phyloP scores from a whole-genome alignment of 2,888 invertebrate species.

The Psylliodes chrysocephalus region DNA sequence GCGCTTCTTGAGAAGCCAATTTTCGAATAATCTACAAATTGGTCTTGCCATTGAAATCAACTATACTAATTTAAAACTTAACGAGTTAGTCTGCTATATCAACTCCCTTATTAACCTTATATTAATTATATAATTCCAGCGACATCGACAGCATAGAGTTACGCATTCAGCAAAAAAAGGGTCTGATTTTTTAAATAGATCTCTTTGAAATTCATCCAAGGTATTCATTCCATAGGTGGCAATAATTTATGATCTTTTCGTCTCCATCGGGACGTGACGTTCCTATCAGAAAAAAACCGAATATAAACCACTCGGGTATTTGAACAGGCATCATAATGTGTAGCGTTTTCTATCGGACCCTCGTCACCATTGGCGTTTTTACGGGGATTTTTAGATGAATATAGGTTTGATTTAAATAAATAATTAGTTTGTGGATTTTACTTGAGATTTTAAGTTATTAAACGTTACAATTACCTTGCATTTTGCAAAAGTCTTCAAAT shows the following conservation, averaged over 20 bases:
- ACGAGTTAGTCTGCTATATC: no score
- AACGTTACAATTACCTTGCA: no score
- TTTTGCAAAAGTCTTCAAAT: no score
- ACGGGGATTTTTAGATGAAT: neutral
- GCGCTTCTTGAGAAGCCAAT: no score
- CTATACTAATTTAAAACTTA: no score
- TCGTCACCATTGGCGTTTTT: conserved; percentile 2
- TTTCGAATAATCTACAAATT: no score
- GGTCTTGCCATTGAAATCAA: no score
- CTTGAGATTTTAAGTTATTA: no score
- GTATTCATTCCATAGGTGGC: conserved; percentile 19
- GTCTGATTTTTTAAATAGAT: neutral
- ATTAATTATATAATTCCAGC: conserved; percentile 6
- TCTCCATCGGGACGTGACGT: conserved; percentile 23
- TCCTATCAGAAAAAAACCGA: conserved; percentile 12
- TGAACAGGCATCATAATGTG: conserved; percentile 19
- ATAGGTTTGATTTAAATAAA: no score
- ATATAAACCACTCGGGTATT: conserved; percentile 21
- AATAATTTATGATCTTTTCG: conserved; percentile 19
- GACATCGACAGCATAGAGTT: neutral
- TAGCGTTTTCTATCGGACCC: conserved; percentile 11
- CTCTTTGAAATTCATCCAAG: conserved; percentile 16
- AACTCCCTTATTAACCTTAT: no score
- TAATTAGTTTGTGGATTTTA: no score
- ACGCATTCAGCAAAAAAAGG: neutral